Evolutionary conservation across 2,888 invertebrate species (phyloP).

Genomic region (Nomada ruficornis): DNA sequence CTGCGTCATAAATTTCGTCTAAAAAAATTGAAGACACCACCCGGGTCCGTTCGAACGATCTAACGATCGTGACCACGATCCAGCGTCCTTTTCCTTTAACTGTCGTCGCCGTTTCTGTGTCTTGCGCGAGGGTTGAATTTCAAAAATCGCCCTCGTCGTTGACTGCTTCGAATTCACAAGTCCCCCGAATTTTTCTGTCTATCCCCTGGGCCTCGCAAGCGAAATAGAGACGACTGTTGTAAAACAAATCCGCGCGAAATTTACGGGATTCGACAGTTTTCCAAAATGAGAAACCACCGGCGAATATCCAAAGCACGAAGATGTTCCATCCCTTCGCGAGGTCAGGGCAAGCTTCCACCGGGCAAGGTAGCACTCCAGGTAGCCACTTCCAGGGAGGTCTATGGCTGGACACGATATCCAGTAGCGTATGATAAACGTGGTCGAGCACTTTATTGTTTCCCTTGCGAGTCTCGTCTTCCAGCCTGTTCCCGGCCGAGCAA

Average conservation of each 20-base stretch:
- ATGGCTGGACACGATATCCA: conserved; percentile 17
- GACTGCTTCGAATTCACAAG: neutral
- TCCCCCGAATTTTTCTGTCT: neutral
- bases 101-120: neutral
- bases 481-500: neutral
- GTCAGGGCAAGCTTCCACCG: neutral
- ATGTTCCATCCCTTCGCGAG: too few relatives aligned
- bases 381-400: conserved; percentile 20
- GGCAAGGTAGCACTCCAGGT: neutral
- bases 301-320: neutral
- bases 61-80: conserved; percentile 23
- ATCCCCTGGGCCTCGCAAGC: neutral
- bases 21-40: conserved; percentile 64
- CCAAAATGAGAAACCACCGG: neutral
- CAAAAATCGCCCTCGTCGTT: neutral
- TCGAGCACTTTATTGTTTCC: conserved; percentile 58
- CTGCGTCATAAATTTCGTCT: conserved; percentile 63
- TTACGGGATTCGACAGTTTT: conserved; percentile 1
- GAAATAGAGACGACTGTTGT: neutral
- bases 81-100: conserved; percentile 14
- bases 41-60: conserved; percentile 30
- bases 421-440: conserved; percentile 55
- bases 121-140: neutral
- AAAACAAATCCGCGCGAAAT: neutral
- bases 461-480: conserved; percentile 3